Evolutionary conservation across 2,113 vertebrate species (phyloP), one percentile per base, ranked within the genome.

Genomic region (Toxotes chatareus): DNA sequence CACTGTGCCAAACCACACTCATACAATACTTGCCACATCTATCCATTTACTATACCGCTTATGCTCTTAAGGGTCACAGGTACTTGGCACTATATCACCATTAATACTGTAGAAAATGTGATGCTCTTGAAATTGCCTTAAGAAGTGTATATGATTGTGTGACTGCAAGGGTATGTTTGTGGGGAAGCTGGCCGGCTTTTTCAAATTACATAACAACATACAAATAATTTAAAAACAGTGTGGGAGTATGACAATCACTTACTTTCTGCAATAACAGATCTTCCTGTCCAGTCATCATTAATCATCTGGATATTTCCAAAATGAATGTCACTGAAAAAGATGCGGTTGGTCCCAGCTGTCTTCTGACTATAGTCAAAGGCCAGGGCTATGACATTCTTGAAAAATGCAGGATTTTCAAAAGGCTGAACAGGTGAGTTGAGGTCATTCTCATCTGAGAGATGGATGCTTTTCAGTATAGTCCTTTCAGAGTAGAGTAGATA

Each of bases 251-350:
- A 34, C 75, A 76, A 40, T 23, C 13, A 98, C 98, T 97, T 95
- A 99, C 98, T 98, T 93, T 99, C 97, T 64, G 97, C 94, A 2
- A 99, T 93, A 40, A 99, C 69, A 91, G 93, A 87, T 92, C 97
- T 95, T 83, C 93, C 97, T 7, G 96, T 94, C 98, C 98, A 99
- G 93, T 99, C 97, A 71, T 99, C 98, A 36, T 97, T 97, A 79
- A 99, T 97, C 77, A 98, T 95, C 84, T 99, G 98, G 85, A 99
- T 99, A 89, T 99, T 99, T 88, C 98, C 98, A 86, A 96, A 99
- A 79, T 99, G 98, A 27, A 97, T 95, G 6, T 99, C 98, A 3
- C 98, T 99, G 91, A 97, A 99, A 93, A 99, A 99, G 10, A 99
- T 97, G n/a, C 97, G 96, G 65, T 99, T 99, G 16, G 94, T 96